Evolutionary conservation across 1,140 invertebrate species (phyloP).

Genomic region (Drosophila takahashii): DNA sequence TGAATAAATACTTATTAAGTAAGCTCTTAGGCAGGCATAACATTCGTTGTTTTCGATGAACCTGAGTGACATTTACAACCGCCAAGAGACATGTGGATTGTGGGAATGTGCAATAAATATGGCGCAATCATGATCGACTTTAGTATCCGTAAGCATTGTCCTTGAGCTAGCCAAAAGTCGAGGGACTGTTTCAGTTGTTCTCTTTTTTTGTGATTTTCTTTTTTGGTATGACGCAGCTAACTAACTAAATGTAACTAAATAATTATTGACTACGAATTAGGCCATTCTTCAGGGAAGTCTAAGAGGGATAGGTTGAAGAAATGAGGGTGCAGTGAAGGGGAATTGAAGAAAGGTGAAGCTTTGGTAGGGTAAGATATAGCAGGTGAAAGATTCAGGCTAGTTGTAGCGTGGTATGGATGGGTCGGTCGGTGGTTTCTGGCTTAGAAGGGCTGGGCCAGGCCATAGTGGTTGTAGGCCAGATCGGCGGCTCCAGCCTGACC

Average conservation of each 20-base stretch:
- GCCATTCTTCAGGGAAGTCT: conserved; percentile 73
- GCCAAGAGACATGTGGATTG: conserved; percentile 55
- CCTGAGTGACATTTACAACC: conserved; percentile 69
- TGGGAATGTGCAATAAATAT: conserved; percentile 75
- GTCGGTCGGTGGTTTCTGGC: conserved; percentile 15
- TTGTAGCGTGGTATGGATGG: conserved; percentile 26
- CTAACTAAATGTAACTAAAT: conserved; percentile 81
- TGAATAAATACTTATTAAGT: conserved; percentile 77
- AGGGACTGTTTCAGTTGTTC: conserved; percentile 24
- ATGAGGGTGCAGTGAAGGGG: background rate
- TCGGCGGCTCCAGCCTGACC: conserved; percentile 79
- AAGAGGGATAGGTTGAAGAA: conserved; percentile 5
- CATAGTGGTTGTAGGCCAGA: conserved; percentile 84
- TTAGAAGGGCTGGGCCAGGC: conserved; percentile 82
- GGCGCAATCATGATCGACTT: conserved; percentile 63
- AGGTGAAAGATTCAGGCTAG: conserved; percentile 27
- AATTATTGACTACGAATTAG: conserved; percentile 81
- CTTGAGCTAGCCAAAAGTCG: conserved; percentile 65
- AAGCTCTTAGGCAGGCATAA: conserved; percentile 73
- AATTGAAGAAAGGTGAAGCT: conserved; percentile 25
- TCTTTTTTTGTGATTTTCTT: conserved; percentile 52
- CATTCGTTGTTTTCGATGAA: conserved; percentile 54
- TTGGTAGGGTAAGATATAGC: conserved; percentile 37
- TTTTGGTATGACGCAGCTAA: conserved; percentile 82
- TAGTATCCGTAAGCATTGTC: conserved; percentile 69